phyloP scores from a whole-genome alignment of 2,113 vertebrate species.

The Nestor notabilis region DNA sequence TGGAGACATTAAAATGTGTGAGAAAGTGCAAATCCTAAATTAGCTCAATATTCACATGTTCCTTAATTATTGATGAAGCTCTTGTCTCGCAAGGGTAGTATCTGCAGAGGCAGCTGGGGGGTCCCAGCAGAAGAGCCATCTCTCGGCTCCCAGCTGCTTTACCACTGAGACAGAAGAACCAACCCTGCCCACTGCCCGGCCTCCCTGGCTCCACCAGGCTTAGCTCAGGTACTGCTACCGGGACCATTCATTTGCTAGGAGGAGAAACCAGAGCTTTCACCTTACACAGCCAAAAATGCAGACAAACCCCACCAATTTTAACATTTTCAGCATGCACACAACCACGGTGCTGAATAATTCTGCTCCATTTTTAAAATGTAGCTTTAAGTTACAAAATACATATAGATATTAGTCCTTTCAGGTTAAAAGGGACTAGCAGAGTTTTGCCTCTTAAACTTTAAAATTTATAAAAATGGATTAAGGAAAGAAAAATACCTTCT shows the following conservation, averaged over 20 bases:
- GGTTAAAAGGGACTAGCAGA: neutral
- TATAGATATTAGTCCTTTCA: neutral
- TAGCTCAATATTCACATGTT: neutral
- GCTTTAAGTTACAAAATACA: neutral
- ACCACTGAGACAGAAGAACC: neutral
- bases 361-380: neutral
- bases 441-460: neutral
- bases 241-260: neutral
- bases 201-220: neutral
- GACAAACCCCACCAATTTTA: rapidly evolving
- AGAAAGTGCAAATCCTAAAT: slow-evolving; percentile 32
- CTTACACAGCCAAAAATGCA: neutral
- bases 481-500: neutral
- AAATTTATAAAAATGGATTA: neutral
- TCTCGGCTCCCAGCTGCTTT: neutral
- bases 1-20: neutral
- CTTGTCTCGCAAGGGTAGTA: neutral
- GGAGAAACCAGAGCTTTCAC: neutral
- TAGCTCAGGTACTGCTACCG: neutral
- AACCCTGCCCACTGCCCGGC: neutral
- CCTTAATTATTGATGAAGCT: slow-evolving; percentile 35
- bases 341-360: neutral
- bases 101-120: neutral
- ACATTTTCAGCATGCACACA: neutral
- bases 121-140: neutral